Evolutionary conservation across 2,113 vertebrate genomes (phyloP), one percentile per base, ranked within the genome.

Genomic region (Callionymus lyra): DNA sequence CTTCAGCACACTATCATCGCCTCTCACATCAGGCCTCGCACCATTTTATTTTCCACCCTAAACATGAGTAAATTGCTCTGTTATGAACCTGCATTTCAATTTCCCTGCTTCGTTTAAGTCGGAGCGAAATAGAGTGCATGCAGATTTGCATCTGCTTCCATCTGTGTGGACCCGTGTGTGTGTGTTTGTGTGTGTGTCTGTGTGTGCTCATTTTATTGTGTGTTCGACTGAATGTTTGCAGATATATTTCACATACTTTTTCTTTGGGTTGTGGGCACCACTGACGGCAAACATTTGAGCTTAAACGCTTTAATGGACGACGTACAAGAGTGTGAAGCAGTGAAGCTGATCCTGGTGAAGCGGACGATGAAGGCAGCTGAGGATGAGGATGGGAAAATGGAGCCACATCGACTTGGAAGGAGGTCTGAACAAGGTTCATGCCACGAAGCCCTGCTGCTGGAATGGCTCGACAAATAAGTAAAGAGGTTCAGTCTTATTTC

Each of bases 271-370:
- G 61, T 73, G 67, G 63, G 59, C 51, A 70, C 65, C 72, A 68
- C 65, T 77, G 75, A 79, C 73, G 79, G 73, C 59, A 76, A 72
- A 76, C 63, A 75, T 64, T 70, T 72, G 76, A 71, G 74, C 71
- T 68, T 68, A 80, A 72, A 62, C 76, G 77, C 79, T 82, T n/a
- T 77, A 69, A 77, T 79, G 65, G 63, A 70, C 81, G 77, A 74
- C 74, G 72, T 71, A 73, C n/a, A n/a, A n/a, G n/a, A n/a, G n/a
- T n/a, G n/a, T n/a, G n/a, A 76, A 76, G 70, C 72, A 64, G 53
- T 44, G 66, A 64, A 39, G 77, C 74, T 56, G 63, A 59, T 64
- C 69, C 72, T 74, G 49, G 50, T 36, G 58, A 71, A 39, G 50
- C 56, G 56, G 45, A n/a, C 68, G 54, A 70, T 51, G 44, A 16